Evolutionary conservation across 2,888 invertebrate genomes (phyloP).

Genomic region (Epirrhoe tristata): DNA sequence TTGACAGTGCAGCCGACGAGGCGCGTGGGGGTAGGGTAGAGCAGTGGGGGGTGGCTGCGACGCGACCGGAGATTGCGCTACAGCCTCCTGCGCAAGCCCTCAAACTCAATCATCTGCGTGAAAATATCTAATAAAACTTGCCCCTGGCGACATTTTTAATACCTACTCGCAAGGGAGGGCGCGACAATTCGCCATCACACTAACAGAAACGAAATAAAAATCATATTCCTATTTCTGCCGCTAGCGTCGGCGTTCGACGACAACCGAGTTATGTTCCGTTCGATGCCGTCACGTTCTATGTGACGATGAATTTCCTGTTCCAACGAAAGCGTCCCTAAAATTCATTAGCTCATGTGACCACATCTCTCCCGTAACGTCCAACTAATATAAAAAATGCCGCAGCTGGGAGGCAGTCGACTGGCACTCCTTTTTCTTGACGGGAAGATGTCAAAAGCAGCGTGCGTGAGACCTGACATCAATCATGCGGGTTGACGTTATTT

Average conservation of each 20-base stretch:
- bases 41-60: slow-evolving; percentile 59
- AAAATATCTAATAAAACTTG: slow-evolving; percentile 79
- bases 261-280: slow-evolving; percentile 50
- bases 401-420: slow-evolving; percentile 61
- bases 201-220: slow-evolving; percentile 61
- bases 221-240: slow-evolving; percentile 52
- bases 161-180: slow-evolving; percentile 54
- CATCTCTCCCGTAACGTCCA: slow-evolving; percentile 60
- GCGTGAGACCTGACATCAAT: slow-evolving; percentile 78
- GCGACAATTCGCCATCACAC: slow-evolving; percentile 55
- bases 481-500: slow-evolving; percentile 75
- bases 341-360: slow-evolving; percentile 68
- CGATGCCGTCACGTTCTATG: slow-evolving; percentile 48
- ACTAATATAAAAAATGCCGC: slow-evolving; percentile 64
- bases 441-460: slow-evolving; percentile 75
- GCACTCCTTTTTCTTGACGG: slow-evolving; percentile 74
- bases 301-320: slow-evolving; percentile 66
- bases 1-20: slow-evolving; percentile 52
- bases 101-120: slow-evolving; percentile 81
- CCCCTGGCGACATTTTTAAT: slow-evolving; percentile 68
- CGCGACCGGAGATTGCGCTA: slow-evolving; percentile 79
- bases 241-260: slow-evolving; percentile 46
- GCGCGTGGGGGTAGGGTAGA: slow-evolving; percentile 30
- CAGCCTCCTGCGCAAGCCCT: slow-evolving; percentile 76
- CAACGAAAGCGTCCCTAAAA: slow-evolving; percentile 59